Conservation (phyloP, 2,888 invertebrate genomes). For the Anthrax anthrax region DNA sequence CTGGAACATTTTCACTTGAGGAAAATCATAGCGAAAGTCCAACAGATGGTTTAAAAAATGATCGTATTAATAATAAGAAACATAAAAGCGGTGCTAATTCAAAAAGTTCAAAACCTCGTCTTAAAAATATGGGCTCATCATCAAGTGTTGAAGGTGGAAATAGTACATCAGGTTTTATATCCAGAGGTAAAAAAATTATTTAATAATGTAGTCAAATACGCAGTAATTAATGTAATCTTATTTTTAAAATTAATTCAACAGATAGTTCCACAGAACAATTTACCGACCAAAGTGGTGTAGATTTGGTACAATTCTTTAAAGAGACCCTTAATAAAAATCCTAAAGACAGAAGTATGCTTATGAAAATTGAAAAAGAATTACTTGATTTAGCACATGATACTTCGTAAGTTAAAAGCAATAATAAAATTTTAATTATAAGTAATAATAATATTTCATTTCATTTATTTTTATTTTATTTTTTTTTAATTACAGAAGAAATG, state of each 20-base stretch:
- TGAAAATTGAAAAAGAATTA: conserved; percentile 80
- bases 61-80: conserved; percentile 25
- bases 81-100: conserved; percentile 32
- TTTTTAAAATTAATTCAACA: conserved; percentile 28
- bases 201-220: conserved; percentile 9
- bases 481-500: conserved; percentile 42
- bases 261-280: conserved; percentile 63
- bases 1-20: conserved; percentile 21
- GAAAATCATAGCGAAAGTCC: conserved; percentile 22
- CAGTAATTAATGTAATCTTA: conserved; percentile 16
- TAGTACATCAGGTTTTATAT: conserved; percentile 41
- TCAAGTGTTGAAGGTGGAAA: conserved; percentile 38
- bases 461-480: conserved; percentile 3
- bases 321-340: conserved; percentile 82
- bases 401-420: conserved; percentile 40
- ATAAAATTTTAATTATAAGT: background rate
- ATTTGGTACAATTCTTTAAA: conserved; percentile 75
- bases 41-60: conserved; percentile 13
- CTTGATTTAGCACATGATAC: conserved; percentile 69
- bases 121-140: conserved; percentile 31
- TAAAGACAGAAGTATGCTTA: conserved; percentile 70
- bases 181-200: conserved; percentile 38
- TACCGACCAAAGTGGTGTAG: conserved; percentile 58
- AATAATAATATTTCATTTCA: background rate
- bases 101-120: conserved; percentile 32